Evolutionary conservation across 1,140 invertebrate species (phyloP), one percentile per base, ranked within the genome.

Genomic region (Diuraphis noxia): DNA sequence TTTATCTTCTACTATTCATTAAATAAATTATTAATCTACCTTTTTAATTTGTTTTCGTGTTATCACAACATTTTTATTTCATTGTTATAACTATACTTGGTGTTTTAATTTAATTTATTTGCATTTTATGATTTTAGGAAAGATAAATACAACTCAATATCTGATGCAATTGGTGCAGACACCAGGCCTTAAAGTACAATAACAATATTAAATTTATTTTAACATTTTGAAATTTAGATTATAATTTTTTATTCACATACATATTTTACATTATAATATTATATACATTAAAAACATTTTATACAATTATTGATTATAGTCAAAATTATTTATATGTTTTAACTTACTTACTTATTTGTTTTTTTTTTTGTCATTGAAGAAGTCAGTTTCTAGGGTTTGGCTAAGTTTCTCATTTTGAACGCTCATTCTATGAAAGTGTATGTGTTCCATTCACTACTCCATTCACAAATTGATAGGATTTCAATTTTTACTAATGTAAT

Each of bases 81-180:
- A 13, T 0, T 23, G 23, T 46, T 21, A 41, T 46, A 79, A 30
- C 1, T 36, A 36, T 17, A 52, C 19, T n/a, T 79, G 23, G 10
- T 81, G 21, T 36, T 36, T 30, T 49, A 23, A 90, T 36, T n/a
- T 77, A 84, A 92, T 41, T 89, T 46, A 8, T 89, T 2, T 84
- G 5, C 21, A 77, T 43, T 89, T 43, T 89, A 34, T 90, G 6
- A 21, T 91, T 91, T 81, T 38, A 92, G 92, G 43, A 9, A 91
- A 87, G 91, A 92, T 63, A 92, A 92, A 30, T 92, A 81, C 91
- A 91, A 87, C 6, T 92, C 92, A 72, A 77, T 92, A 41, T 19
- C 92, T n/a, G 87, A 92, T 46, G 92, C 92, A 92, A 52, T 92
- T 38, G 92, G 92, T 49, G 92, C 52, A n/a, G 56, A 72, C 6